These are phyloP conservation scores for Drosophila truncata DNA, from an alignment of 1,140 invertebrate genomes.

Conservation along the genomic window DNA sequence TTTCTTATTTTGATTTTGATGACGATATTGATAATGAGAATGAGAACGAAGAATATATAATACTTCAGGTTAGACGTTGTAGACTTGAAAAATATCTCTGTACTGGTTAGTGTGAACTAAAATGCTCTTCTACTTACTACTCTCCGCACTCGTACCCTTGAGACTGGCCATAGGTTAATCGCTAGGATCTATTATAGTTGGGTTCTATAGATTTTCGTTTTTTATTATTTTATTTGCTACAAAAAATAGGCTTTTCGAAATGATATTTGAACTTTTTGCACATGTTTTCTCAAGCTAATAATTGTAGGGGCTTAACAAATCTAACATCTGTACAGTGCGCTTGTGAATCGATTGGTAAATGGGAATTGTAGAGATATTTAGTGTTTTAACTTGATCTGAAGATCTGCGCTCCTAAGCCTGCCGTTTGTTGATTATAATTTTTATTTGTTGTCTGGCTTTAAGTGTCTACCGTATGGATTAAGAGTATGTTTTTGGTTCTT, in stretches of 20 bases:
- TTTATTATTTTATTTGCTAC: background rate
- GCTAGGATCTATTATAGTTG: slow-evolving; percentile 10
- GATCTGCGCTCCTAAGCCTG: background rate
- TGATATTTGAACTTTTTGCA: background rate
- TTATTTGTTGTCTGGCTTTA: slow-evolving; percentile 40
- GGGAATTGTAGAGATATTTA: slow-evolving; percentile 12
- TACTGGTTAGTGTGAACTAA: slow-evolving; percentile 60
- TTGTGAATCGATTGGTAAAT: slow-evolving; percentile 22
- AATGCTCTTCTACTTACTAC: slow-evolving; percentile 29
- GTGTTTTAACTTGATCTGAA: slow-evolving; percentile 7
- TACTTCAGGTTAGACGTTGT: slow-evolving; percentile 83
- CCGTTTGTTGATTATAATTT: slow-evolving; percentile 17
- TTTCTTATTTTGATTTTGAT: slow-evolving; percentile 85
- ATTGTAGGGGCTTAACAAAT: slow-evolving; percentile 12
- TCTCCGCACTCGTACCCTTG: slow-evolving; percentile 2
- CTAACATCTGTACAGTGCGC: slow-evolving; percentile 21
- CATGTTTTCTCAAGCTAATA: slow-evolving; percentile 1
- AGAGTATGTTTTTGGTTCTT: slow-evolving; percentile 40
- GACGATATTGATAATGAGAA: slow-evolving; percentile 71
- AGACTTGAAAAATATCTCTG: slow-evolving; percentile 51
- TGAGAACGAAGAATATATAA: slow-evolving; percentile 84
- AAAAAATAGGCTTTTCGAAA: slow-evolving; percentile 1
- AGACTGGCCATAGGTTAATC: background rate
- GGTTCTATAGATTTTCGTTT: slow-evolving; percentile 1
- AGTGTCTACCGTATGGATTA: slow-evolving; percentile 38